These are phyloP conservation scores for Rhineura floridana DNA, from an alignment of 2,113 vertebrate species.

Conservation along the genomic window DNA sequence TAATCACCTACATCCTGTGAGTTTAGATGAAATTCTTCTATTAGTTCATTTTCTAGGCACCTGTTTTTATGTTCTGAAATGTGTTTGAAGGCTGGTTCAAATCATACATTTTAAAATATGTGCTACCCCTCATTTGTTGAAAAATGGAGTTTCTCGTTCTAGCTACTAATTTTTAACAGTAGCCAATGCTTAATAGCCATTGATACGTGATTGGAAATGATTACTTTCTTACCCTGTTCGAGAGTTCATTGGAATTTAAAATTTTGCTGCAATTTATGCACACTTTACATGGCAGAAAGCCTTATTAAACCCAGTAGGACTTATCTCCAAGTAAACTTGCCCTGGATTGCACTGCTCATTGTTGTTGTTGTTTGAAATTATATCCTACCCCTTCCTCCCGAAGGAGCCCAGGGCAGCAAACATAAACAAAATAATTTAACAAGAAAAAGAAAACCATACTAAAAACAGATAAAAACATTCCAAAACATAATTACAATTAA, in stretches of 20 bases:
- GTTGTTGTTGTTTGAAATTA: too few species aligned
- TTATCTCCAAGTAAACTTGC: neutral
- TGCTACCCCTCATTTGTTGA: neutral
- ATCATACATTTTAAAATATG: slow-evolving; percentile 2
- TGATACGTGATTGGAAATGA: neutral
- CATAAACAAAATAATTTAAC: too few species aligned
- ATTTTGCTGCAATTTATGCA: neutral
- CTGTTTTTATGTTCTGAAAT: neutral
- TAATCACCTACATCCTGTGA: slow-evolving; percentile 92
- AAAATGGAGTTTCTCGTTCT: neutral
- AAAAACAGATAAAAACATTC: too few species aligned
- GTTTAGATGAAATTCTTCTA: slow-evolving; percentile 48
- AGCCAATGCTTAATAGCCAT: neutral
- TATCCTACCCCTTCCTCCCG: too few species aligned
- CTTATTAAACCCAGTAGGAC: neutral
- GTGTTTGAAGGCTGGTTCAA: neutral
- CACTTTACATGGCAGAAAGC: neutral
- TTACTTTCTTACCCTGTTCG: neutral
- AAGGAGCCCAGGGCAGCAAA: too few species aligned
- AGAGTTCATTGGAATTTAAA: neutral
- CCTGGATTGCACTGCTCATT: neutral
- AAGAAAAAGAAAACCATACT: too few species aligned
- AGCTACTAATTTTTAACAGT: neutral
- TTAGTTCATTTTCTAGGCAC: neutral
- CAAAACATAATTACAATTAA: too few species aligned